These are phyloP conservation scores for Liasis olivaceus DNA, from an alignment of 2,797 vertebrate species.

Conservation along the genomic window DNA sequence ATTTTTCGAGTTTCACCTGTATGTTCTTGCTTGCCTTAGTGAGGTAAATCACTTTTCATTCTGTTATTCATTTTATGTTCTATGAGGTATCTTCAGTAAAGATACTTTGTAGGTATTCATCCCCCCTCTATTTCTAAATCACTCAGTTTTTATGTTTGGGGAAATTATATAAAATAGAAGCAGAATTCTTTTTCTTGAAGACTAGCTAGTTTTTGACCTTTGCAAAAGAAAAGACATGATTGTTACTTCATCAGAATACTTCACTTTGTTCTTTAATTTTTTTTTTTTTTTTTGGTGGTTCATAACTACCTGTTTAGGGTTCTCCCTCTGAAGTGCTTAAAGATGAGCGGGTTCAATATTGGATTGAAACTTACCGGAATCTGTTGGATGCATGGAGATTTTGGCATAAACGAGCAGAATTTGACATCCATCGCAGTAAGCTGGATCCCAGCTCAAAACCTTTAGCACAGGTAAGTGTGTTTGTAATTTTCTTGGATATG, in stretches of 20 bases:
- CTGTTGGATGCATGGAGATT: constrained; percentile 97
- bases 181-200: not conserved
- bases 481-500: not conserved
- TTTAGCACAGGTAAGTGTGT: constrained; percentile 86
- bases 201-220: not conserved
- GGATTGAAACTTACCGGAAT: constrained; percentile 99
- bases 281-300: not conserved
- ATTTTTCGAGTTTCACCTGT: no score
- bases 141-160: not conserved
- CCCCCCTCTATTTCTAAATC: not conserved
- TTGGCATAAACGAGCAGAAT: constrained; percentile 99
- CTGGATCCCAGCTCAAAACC: constrained; percentile 97
- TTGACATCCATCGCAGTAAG: constrained; percentile 97
- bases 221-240: not conserved
- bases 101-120: not conserved
- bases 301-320: constrained; percentile 76
- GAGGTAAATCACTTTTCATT: not conserved
- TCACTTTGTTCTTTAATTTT: not conserved
- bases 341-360: constrained; percentile 95
- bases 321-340: constrained; percentile 92
- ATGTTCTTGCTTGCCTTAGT: not conserved
- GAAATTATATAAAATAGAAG: not conserved
- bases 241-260: not conserved
- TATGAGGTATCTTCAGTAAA: not conserved
- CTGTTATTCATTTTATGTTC: not conserved